Base-by-base conservation (phyloP, 2,113 vertebrate species). In the Empidonax alnorum region DNA sequence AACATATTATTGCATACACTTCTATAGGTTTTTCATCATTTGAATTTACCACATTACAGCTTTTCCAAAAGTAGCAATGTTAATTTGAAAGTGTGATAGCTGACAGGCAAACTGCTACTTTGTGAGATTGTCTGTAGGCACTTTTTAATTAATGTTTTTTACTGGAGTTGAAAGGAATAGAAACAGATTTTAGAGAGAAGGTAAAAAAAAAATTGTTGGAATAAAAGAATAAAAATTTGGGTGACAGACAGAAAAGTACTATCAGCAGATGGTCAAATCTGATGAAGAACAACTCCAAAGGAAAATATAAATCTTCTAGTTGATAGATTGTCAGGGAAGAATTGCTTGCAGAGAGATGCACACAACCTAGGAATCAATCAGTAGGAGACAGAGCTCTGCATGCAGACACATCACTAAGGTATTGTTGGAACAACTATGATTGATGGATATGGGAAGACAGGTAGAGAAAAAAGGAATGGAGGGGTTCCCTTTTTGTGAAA, bases 231-330 rank as follows among this genome's bases (percentile, higher is more conserved):
- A 21, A 88, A 74, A 84, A 77, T 85, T 59, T 85, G 47, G 53
- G 62, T 89, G 75, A 47, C 41, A 84, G 92, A 81, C 59, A 77
- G 91, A 66, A 75, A 69, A 87, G 31, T 69, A 44, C 24, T 76
- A 42, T 72, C 74, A 83, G 84, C 91, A 96, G 89, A 92, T 95
- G 87, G 89, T 73, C 62, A 76, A 37, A 93, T 89, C 37, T 50
- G 67, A 66, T 71, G 58, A 79, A 82, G 44, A 89, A 66, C 31
- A 82, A 83, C 46, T 89, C 78, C 49, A 72, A 87, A 94, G 69
- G 33, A 93, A 93, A 94, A 80, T 75, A 76, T 88, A 83, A 91
- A 89, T 97, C 62, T 93, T 91, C n/a, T 46, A 33, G n/a, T 73
- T 97, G 92, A 86, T 83, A 83, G 88, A 83, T 37, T 92, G 74